phyloP scores from a whole-genome alignment of 2,797 vertebrate species.

The Takifugu ocellatus region DNA sequence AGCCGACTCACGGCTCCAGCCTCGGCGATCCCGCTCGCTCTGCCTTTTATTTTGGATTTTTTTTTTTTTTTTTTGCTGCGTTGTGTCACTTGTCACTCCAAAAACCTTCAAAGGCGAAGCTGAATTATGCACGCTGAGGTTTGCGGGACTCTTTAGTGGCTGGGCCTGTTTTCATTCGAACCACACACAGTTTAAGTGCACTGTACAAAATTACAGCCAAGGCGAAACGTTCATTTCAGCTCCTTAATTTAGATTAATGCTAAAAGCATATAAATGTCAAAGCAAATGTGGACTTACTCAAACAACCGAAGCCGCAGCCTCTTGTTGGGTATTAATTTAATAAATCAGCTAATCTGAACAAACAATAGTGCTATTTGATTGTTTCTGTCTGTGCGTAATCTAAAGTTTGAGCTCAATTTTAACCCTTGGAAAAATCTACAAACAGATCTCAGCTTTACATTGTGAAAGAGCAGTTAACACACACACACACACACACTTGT shows the following conservation, averaged over 20 bases:
- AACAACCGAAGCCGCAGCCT: constrained; percentile 5
- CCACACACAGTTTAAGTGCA: constrained; percentile 16
- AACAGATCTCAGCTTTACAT: no score
- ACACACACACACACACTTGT: no score
- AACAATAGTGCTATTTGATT: background rate
- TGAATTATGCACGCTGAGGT: constrained; percentile 49
- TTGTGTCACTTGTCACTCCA: constrained; percentile 65
- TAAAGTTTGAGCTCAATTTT: constrained; percentile 13
- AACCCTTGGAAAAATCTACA: constrained; percentile 1
- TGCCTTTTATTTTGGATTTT: no score
- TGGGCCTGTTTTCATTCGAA: constrained; percentile 39
- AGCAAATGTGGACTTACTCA: constrained; percentile 4
- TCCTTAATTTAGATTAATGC: constrained; percentile 6
- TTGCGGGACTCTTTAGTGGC: constrained; percentile 44
- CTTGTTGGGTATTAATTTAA: background rate
- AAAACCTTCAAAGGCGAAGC: constrained; percentile 47
- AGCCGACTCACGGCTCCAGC: constrained; percentile 18
- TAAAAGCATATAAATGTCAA: constrained; percentile 9
- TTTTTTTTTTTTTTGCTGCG: constrained; percentile 33
- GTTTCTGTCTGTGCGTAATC: background rate
- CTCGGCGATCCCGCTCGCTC: constrained; percentile 2
- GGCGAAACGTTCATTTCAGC: constrained; percentile 15
- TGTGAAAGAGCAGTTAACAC: no score
- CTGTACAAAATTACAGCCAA: constrained; percentile 19
- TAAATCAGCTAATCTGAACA: constrained; percentile 5